Conservation (phyloP, 1,140 invertebrate genomes). For the Glossosoma conforme region DNA sequence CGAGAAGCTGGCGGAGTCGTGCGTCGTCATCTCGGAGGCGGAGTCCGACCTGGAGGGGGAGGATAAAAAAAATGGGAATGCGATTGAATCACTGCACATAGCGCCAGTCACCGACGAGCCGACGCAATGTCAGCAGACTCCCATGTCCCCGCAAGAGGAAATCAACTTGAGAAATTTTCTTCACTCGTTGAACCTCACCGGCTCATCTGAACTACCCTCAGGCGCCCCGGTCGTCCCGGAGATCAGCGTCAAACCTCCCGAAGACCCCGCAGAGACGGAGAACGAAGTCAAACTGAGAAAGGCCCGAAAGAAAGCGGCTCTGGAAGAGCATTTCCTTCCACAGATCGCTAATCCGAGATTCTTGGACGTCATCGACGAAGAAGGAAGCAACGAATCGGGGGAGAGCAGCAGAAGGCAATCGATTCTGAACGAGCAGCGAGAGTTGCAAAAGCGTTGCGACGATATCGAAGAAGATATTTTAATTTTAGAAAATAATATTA, state of each 20-base stretch:
- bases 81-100: background rate
- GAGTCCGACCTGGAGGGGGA: constrained; percentile 51
- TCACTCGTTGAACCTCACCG: constrained; percentile 52
- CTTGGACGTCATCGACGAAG: constrained; percentile 65
- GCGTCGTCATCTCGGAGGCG: constrained; percentile 50
- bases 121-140: constrained; percentile 6
- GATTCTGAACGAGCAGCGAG: constrained; percentile 42
- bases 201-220: background rate
- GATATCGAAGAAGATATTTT: constrained; percentile 50
- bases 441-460: constrained; percentile 43
- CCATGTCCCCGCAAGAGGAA: constrained; percentile 45
- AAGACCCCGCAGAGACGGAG: constrained; percentile 8
- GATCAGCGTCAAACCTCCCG: constrained; percentile 9
- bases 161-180: constrained; percentile 50
- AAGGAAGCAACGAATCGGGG: constrained; percentile 55
- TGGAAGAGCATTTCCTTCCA: constrained; percentile 52
- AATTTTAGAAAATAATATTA: constrained; percentile 32
- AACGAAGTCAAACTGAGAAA: constrained; percentile 35
- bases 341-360: constrained; percentile 52
- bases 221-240: background rate
- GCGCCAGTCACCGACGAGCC: background rate
- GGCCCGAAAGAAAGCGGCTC: constrained; percentile 51
- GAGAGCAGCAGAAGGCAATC: constrained; percentile 43
- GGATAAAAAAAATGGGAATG: background rate
- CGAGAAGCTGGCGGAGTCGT: constrained; percentile 35